These are phyloP conservation scores for Sinonovacula constricta DNA, from an alignment of 1,140 invertebrate genomes.

Conservation along the genomic window DNA sequence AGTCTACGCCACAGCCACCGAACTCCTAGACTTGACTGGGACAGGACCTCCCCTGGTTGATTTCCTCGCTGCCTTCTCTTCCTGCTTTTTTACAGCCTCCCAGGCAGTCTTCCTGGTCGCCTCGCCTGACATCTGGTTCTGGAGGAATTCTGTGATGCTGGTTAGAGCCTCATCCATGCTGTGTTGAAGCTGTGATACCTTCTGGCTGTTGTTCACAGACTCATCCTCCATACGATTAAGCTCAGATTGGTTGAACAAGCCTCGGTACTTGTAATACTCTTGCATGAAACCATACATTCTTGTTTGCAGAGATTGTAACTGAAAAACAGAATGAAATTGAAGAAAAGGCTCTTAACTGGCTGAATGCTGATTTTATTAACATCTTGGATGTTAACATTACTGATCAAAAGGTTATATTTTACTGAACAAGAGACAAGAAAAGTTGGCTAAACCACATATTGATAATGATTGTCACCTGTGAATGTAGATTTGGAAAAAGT, in stretches of 20 bases:
- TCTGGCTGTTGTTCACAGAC: slow-evolving; percentile 59
- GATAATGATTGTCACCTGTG: too few species aligned
- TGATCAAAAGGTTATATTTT: too few species aligned
- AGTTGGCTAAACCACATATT: too few species aligned
- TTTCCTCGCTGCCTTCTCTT: slow-evolving; percentile 5
- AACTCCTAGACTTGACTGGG: too few species aligned
- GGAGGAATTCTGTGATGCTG: slow-evolving; percentile 66
- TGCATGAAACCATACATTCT: slow-evolving; percentile 67
- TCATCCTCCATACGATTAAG: slow-evolving; percentile 62
- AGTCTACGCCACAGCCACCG: too few species aligned
- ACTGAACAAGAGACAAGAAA: too few species aligned
- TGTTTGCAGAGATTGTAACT: slow-evolving; percentile 68
- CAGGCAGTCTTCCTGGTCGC: slow-evolving; percentile 51
- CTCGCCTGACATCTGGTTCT: slow-evolving; percentile 63
- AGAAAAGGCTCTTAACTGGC: too few species aligned
- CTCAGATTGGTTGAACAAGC: slow-evolving; percentile 65
- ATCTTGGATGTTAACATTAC: too few species aligned
- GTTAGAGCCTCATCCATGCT: slow-evolving; percentile 66
- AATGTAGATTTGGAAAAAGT: too few species aligned
- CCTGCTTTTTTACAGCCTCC: slow-evolving; percentile 51
- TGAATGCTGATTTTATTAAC: too few species aligned
- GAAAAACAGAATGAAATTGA: too few species aligned
- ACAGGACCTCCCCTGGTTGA: too few species aligned
- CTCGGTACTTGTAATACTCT: slow-evolving; percentile 69
- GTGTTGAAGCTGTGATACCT: slow-evolving; percentile 62